Percentiles rank a stretch among this genome's conserved stretches.
Conservation (phyloP, 2,888 invertebrate species). For the Folsomia manolachei region DNA sequence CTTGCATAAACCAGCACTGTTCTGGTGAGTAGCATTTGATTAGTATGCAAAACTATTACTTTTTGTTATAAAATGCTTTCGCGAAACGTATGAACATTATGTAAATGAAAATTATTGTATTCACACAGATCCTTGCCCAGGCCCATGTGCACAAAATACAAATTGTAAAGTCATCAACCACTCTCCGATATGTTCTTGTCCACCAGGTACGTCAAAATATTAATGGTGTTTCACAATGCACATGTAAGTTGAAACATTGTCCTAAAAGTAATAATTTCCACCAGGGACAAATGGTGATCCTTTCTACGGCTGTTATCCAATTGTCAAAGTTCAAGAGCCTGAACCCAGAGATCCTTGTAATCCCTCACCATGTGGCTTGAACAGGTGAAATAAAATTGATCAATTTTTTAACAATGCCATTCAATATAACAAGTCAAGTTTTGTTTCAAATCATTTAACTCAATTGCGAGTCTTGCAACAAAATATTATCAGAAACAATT, state of each 20-base stretch:
- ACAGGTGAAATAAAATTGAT: too few species aligned
- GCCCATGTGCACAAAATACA: conserved; percentile 75
- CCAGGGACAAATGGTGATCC: conserved; percentile 55
- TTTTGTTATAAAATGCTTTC: too few species aligned
- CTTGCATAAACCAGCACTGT: conserved; percentile 42
- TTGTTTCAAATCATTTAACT: too few species aligned
- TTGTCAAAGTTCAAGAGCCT: background rate
- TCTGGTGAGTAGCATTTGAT: conserved; percentile 57
- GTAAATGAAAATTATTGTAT: too few species aligned
- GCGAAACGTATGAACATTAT: too few species aligned
- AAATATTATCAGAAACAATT: too few species aligned
- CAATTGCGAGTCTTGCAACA: too few species aligned
- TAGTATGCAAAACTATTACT: conserved; percentile 83
- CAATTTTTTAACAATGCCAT: too few species aligned
- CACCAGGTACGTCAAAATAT: conserved; percentile 53
- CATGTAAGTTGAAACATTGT: conserved; percentile 41
- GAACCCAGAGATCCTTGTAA: conserved; percentile 48
- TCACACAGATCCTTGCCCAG: conserved; percentile 58
- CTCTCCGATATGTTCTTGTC: conserved; percentile 67
- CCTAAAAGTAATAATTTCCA: conserved; percentile 58
- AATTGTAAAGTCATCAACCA: conserved; percentile 79
- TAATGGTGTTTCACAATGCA: conserved; percentile 49
- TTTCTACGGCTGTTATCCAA: conserved; percentile 44
- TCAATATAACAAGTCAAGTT: too few species aligned
- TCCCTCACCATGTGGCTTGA: conserved; percentile 75